A percentile compares a stretch with the other conserved stretches of the same genome.
Evolutionary conservation across 2,888 invertebrate species (phyloP).

Genomic region (Athetis lepigone): DNA sequence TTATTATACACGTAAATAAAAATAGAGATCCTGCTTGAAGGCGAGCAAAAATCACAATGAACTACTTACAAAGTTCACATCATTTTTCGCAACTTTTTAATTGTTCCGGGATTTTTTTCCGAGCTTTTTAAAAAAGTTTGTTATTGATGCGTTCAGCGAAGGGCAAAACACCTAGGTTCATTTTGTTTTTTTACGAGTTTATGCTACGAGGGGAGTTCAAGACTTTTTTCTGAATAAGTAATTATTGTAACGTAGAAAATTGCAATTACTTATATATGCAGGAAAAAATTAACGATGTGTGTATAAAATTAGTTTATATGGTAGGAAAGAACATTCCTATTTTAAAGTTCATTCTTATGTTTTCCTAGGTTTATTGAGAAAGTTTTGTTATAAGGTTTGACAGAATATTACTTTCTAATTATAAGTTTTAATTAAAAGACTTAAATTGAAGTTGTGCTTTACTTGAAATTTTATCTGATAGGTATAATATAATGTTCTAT

Average conservation of each 20-base stretch:
- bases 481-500: neutral
- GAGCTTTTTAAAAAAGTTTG: constrained; percentile 38
- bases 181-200: constrained; percentile 29
- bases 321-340: constrained; percentile 10
- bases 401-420: constrained; percentile 32
- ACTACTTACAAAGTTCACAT: neutral
- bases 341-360: constrained; percentile 13
- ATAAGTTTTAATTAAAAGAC: constrained; percentile 34
- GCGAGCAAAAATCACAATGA: neutral
- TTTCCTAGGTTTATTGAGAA: constrained; percentile 26
- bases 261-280: constrained; percentile 30
- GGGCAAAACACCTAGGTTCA: neutral
- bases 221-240: neutral
- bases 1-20: neutral
- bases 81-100: constrained; percentile 2
- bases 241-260: neutral
- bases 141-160: constrained; percentile 31
- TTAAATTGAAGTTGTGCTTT: neutral
- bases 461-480: neutral
- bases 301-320: constrained; percentile 28
- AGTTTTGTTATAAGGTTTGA: constrained; percentile 39
- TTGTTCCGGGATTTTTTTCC: constrained; percentile 13
- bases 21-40: neutral
- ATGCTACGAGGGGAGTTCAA: neutral
- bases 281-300: constrained; percentile 12